Percentiles rank a stretch among this genome's conserved stretches.
Evolutionary conservation across 2,113 vertebrate species (phyloP).

Genomic region (Istiophorus platypterus): DNA sequence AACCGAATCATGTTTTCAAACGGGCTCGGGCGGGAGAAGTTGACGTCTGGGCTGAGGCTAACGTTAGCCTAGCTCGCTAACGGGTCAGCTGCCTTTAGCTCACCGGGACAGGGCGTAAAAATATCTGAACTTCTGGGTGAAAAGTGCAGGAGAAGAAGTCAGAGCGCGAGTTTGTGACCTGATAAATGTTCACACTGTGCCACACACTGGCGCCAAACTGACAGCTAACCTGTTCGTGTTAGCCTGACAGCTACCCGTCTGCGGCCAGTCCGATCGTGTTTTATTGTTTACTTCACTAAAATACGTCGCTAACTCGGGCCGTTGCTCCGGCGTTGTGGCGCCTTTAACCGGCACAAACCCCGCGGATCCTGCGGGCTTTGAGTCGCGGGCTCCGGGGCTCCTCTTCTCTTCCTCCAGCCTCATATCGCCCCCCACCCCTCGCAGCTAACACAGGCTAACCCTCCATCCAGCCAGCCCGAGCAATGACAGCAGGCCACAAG

Average conservation of each 20-base stretch:
- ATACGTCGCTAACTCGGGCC: neutral
- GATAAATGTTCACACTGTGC: no score
- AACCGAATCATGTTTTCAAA: conserved; percentile 67
- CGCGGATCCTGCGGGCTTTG: rapidly evolving
- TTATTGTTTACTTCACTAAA: conserved; percentile 64
- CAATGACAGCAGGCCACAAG: conserved; percentile 87
- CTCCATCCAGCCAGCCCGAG: conserved; percentile 60
- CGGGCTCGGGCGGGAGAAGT: conserved; percentile 76
- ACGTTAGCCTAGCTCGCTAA: conserved; percentile 58
- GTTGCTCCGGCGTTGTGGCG: rapidly evolving
- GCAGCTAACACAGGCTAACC: conserved; percentile 59
- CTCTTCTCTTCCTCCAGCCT: neutral
- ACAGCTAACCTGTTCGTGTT: conserved; percentile 20
- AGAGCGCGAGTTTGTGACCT: rapidly evolving
- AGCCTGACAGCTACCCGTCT: conserved; percentile 51
- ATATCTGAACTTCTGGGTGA: neutral
- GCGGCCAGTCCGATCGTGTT: conserved; percentile 9
- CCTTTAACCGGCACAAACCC: neutral
- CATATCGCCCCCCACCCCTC: neutral
- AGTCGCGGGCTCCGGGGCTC: neutral
- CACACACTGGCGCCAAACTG: conserved; percentile 41
- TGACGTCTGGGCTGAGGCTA: conserved; percentile 66
- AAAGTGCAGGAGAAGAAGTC: rapidly evolving
- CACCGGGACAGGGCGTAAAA: neutral
- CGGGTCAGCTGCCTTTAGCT: neutral